These are phyloP conservation scores for Ptilorrhoa leucosticta DNA, from an alignment of 2,113 vertebrate genomes.

Conservation along the genomic window DNA sequence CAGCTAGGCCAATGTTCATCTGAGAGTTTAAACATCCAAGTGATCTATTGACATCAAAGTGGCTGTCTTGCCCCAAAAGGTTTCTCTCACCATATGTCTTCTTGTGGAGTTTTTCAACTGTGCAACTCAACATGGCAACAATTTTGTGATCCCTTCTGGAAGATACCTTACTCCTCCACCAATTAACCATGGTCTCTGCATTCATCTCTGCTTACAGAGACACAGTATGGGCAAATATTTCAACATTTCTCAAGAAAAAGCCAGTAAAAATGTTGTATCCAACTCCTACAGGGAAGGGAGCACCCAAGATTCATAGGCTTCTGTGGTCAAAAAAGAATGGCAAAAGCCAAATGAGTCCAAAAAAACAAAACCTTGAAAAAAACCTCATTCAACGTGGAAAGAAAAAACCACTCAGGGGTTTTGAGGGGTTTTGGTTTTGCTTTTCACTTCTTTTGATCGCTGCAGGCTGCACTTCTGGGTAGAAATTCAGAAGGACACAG, in stretches of 20 bases:
- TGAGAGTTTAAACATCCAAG: neutral
- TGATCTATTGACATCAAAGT: neutral
- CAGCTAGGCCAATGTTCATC: neutral
- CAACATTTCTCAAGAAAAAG: neutral
- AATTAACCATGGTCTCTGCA: neutral
- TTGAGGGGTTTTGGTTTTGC: fast-evolving
- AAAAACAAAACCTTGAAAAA: neutral
- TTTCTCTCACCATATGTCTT: neutral
- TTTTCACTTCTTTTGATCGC: neutral
- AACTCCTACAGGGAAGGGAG: neutral
- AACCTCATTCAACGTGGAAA: neutral
- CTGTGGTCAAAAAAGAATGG: neutral
- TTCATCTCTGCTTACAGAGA: neutral
- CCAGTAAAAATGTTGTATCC: neutral
- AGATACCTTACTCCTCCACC: neutral
- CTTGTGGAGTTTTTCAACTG: neutral
- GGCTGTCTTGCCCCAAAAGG: neutral
- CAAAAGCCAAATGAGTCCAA: neutral
- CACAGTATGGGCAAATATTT: neutral
- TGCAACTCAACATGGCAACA: neutral
- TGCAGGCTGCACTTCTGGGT: neutral
- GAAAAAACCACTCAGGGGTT: too few species aligned
- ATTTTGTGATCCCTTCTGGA: neutral
- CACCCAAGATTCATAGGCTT: neutral
- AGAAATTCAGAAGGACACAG: neutral